Conservation (phyloP, 2,797 vertebrate species). For the Orestias chungarensis region DNA sequence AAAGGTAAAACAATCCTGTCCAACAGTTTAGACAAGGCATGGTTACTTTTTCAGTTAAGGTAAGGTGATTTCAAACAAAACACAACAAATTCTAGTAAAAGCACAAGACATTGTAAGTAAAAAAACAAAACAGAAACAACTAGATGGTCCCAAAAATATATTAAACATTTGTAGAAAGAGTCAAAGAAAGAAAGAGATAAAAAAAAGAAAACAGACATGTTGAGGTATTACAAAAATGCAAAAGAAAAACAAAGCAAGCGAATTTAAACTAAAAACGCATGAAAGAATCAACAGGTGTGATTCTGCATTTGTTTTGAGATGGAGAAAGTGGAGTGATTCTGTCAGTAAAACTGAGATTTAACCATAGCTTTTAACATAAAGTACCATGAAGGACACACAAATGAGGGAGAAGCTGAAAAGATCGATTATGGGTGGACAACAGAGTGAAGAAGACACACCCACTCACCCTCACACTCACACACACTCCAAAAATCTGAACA, state of each 20-base stretch:
- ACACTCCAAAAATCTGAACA: slow-evolving; percentile 22
- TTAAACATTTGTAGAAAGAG: no score
- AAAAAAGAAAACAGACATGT: not conserved
- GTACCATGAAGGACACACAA: slow-evolving; percentile 58
- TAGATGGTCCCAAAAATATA: no score
- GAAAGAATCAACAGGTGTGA: slow-evolving; percentile 23
- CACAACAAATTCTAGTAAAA: no score
- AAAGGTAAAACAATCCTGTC: no score
- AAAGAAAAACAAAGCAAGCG: slow-evolving; percentile 13
- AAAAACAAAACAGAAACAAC: no score
- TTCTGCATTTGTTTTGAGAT: not conserved
- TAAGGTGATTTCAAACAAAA: no score
- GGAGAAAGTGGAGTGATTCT: not conserved
- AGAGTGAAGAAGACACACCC: slow-evolving; percentile 13
- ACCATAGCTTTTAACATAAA: slow-evolving; percentile 59
- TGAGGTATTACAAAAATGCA: no score
- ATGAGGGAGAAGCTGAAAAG: slow-evolving; percentile 55
- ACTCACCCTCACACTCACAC: slow-evolving; percentile 8
- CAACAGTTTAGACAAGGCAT: no score
- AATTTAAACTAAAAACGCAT: slow-evolving; percentile 33
- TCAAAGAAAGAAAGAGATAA: no score
- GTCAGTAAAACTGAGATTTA: slow-evolving; percentile 46
- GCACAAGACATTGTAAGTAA: no score
- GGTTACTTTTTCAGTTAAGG: no score
- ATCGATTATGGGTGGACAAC: slow-evolving; percentile 57